phyloP scores from a whole-genome alignment of 2,797 vertebrate genomes.

The Sebastes jordani region DNA sequence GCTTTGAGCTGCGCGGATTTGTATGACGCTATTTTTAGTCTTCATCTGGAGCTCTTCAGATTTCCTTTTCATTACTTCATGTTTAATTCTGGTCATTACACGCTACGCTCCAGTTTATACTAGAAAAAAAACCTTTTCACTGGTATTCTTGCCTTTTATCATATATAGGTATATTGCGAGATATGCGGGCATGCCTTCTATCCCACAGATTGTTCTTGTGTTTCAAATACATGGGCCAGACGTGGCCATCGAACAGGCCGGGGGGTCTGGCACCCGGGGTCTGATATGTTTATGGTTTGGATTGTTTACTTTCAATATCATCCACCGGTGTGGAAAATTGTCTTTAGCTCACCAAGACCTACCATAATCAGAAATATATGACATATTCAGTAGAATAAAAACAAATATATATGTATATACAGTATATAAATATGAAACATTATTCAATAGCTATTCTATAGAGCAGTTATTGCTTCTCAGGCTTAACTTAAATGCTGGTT shows the following conservation, averaged over 20 bases:
- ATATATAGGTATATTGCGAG: not conserved
- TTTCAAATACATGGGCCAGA: too few relatives aligned
- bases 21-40: not conserved
- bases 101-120: not conserved
- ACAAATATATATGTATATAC: not conserved
- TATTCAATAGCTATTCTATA: not conserved
- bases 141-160: constrained; percentile 2
- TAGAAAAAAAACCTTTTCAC: not conserved
- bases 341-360: not conserved
- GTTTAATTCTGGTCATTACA: constrained; percentile 12
- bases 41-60: constrained; percentile 12
- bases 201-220: not conserved
- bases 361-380: not conserved
- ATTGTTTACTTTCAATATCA: constrained; percentile 13
- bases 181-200: not conserved
- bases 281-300: constrained; percentile 12
- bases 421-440: not conserved
- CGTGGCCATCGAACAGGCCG: too few relatives aligned
- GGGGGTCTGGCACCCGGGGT: too few relatives aligned
- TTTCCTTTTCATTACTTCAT: constrained; percentile 19
- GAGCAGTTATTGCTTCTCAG: not conserved
- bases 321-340: constrained; percentile 13
- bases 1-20: not conserved
- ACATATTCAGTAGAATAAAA: not conserved
- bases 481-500: not conserved